Base-by-base conservation (phyloP, 2,113 vertebrate genomes). In the Paralichthys olivaceus region DNA sequence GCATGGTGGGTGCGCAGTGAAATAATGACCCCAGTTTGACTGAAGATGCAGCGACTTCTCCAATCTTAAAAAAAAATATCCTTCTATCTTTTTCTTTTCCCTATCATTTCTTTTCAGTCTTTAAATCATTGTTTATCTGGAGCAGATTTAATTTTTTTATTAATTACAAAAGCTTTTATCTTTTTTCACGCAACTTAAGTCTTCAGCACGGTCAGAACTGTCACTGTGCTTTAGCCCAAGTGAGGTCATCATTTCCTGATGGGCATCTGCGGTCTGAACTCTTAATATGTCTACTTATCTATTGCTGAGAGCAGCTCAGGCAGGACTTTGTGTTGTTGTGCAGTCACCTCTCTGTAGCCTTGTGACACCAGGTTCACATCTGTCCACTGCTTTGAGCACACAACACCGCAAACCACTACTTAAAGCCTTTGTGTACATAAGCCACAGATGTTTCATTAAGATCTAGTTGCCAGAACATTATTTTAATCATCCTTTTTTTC, bases 21-120 rank as follows among this genome's bases (percentile, higher is more conserved):
- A 79, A 73, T 28, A 26, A 70, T 49, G 80, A 81, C 75, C 84
- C 28, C 62, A 72, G 15, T 67, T 72, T 7, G 58, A 89, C 79
- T 81, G 72, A 89, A 87, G 32, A 64, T 15, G 32, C 54, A 57
- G 54, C 55, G 29, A 25, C 59, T 57, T 28, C 28, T 40, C 37
- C 12, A 40, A 40, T 40, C 37, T 40, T 13, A 40, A 68, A 72
- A 69, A 87, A 83, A 87, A 77, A 83, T 70, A 84, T 59, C 64
- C 63, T 75, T 51, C 28, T 26, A 80, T 70, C 45, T 37, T 57
- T 64, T 55, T 43, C 17, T 23, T 53, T 8, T 40, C 11, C 11
- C 3, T 17, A 60, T 9, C n/a, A 65, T 61, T 28, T 40, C 12
- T 9, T 40, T 40, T 43, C 40, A 43, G 13, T 11, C 45, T 19